phyloP scores from a whole-genome alignment of 2,888 invertebrate species.

The Amblyjoppa proteus region DNA sequence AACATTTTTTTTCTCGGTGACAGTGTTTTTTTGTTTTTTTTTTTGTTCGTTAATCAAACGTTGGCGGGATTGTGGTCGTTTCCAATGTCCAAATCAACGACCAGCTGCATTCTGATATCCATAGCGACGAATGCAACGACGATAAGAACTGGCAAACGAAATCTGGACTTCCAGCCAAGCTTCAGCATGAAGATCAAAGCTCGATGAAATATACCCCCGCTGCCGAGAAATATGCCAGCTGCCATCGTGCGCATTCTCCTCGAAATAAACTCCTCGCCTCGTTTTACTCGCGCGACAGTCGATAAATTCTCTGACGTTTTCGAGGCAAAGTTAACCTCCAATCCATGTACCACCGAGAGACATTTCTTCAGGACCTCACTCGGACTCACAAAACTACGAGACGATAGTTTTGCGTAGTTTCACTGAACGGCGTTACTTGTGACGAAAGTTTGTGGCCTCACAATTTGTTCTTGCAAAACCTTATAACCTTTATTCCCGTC shows the following conservation, averaged over 20 bases:
- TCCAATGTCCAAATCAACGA: slow-evolving; percentile 86
- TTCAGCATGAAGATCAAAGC: slow-evolving; percentile 89
- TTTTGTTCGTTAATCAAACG: slow-evolving; percentile 3
- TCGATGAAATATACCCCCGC: slow-evolving; percentile 84
- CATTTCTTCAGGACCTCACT: slow-evolving; percentile 11
- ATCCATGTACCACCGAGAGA: neutral
- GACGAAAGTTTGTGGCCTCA: neutral
- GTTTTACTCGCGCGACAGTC: slow-evolving; percentile 24
- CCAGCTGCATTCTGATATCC: slow-evolving; percentile 89
- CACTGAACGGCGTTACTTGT: neutral
- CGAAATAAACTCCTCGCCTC: neutral
- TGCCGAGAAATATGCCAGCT: slow-evolving; percentile 77
- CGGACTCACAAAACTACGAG: neutral
- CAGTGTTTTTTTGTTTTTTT: neutral
- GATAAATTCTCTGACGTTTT: slow-evolving; percentile 42
- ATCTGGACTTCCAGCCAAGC: slow-evolving; percentile 90
- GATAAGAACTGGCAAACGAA: slow-evolving; percentile 88
- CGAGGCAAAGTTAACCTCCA: slow-evolving; percentile 56
- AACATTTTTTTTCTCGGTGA: neutral
- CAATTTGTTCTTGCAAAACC: neutral
- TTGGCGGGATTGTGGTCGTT: slow-evolving; percentile 67
- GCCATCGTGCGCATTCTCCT: slow-evolving; percentile 74
- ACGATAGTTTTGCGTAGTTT: neutral
- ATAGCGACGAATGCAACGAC: slow-evolving; percentile 89
- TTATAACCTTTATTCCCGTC: slow-evolving; percentile 1